Percentiles rank a stretch among this genome's conserved stretches.
These are phyloP conservation scores for Xyliphius kryptos DNA, from an alignment of 2,113 vertebrate species.

Conservation along the genomic window DNA sequence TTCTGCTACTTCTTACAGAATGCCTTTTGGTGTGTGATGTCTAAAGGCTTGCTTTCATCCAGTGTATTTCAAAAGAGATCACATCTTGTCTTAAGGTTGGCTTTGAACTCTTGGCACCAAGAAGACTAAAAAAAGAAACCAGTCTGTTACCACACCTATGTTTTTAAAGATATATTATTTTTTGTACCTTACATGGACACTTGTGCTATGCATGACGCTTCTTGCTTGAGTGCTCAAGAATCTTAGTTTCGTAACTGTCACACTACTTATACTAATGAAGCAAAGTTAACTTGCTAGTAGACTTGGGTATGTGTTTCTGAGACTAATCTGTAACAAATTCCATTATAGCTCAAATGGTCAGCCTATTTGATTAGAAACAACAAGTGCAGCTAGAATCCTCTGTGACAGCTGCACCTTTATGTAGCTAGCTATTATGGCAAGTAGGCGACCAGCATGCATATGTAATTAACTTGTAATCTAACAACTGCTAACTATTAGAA, in stretches of 20 bases:
- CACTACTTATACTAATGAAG: not conserved
- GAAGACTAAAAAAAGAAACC: not conserved
- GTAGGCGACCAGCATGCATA: not conserved
- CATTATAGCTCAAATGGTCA: no score
- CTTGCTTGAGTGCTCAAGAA: not conserved
- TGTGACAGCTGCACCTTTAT: not conserved
- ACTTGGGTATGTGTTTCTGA: no score
- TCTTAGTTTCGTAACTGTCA: not conserved
- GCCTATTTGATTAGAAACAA: not conserved
- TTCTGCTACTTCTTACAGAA: conserved; percentile 8
- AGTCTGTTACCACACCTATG: not conserved
- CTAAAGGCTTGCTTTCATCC: not conserved
- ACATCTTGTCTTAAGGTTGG: not conserved
- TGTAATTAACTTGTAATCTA: no score
- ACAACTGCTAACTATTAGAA: no score
- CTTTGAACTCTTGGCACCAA: not conserved
- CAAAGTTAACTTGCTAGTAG: no score
- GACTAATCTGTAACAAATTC: no score
- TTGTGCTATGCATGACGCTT: not conserved
- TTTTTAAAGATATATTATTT: not conserved
- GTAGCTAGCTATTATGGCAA: not conserved
- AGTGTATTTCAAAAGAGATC: not conserved
- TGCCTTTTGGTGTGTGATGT: not conserved
- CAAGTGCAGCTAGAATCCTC: not conserved
- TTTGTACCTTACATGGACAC: not conserved